Conservation (phyloP, 2,113 vertebrate species). For the Candoia aspera region DNA sequence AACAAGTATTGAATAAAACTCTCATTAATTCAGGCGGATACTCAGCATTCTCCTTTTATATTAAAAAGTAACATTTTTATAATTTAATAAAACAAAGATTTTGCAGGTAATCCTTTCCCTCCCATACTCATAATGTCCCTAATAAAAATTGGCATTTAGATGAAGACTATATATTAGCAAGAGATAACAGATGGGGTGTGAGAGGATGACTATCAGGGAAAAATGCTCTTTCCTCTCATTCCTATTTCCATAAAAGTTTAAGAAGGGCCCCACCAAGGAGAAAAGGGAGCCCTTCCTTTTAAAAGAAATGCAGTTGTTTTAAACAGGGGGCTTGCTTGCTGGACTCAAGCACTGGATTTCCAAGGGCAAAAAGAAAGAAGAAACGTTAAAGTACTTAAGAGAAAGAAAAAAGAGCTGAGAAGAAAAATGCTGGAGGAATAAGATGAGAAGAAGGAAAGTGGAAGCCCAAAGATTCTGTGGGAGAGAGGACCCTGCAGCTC, state of each 20-base stretch:
- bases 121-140: conserved; percentile 47
- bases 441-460: neutral
- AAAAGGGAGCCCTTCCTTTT: neutral
- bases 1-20: conserved; percentile 44
- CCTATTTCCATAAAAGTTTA: neutral
- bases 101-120: conserved; percentile 51
- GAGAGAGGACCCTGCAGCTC: neutral
- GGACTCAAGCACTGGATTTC: neutral
- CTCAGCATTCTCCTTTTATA: conserved; percentile 57
- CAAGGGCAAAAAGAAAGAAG: neutral
- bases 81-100: conserved; percentile 69
- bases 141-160: conserved; percentile 69
- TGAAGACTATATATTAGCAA: conserved; percentile 53
- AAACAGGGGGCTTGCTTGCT: neutral
- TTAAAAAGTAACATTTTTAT: conserved; percentile 56
- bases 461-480: neutral
- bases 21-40: conserved; percentile 52
- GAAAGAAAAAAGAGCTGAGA: neutral
- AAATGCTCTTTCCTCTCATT: neutral
- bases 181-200: conserved; percentile 55
- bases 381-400: neutral
- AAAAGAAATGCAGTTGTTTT: neutral
- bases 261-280: neutral
- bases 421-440: neutral
- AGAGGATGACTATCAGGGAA: neutral